Evolutionary conservation across 2,888 invertebrate species (phyloP).

Genomic region (Seira ritae): DNA sequence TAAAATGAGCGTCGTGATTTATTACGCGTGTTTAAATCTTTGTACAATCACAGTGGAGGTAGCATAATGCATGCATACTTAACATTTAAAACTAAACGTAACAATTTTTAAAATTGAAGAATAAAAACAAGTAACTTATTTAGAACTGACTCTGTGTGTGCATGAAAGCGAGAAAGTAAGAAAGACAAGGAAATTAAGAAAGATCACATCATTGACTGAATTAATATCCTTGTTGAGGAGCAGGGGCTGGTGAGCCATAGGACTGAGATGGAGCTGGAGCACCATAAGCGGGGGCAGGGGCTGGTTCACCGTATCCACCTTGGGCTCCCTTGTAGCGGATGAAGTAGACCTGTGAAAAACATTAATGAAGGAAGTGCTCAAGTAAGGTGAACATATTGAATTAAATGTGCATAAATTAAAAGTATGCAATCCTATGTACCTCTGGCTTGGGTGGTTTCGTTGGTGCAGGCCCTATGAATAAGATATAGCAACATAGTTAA

Average conservation of each 20-base stretch:
- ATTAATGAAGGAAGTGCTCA: no score
- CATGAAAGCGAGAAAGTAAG: not conserved
- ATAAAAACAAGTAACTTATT: not conserved
- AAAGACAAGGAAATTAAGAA: constrained; percentile 16
- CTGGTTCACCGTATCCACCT: constrained; percentile 15
- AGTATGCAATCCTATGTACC: constrained; percentile 1
- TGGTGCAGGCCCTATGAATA: constrained; percentile 37
- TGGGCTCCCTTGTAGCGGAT: constrained; percentile 47
- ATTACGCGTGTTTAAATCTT: not conserved
- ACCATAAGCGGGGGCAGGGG: constrained; percentile 5
- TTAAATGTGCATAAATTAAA: no score
- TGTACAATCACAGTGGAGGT: constrained; percentile 42
- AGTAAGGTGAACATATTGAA: no score
- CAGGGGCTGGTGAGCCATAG: not conserved
- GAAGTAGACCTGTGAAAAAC: constrained; percentile 41
- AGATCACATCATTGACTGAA: constrained; percentile 13
- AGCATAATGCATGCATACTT: not conserved
- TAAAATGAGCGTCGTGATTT: no score
- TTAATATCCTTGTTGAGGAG: constrained; percentile 29
- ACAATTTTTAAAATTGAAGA: constrained; percentile 5
- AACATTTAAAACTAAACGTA: not conserved
- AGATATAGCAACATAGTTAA: no score
- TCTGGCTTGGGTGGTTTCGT: constrained; percentile 55
- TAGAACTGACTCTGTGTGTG: not conserved
- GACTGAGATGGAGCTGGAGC: constrained; percentile 3